phyloP scores from a whole-genome alignment of 2,888 invertebrate species.

The Seira musarum region DNA sequence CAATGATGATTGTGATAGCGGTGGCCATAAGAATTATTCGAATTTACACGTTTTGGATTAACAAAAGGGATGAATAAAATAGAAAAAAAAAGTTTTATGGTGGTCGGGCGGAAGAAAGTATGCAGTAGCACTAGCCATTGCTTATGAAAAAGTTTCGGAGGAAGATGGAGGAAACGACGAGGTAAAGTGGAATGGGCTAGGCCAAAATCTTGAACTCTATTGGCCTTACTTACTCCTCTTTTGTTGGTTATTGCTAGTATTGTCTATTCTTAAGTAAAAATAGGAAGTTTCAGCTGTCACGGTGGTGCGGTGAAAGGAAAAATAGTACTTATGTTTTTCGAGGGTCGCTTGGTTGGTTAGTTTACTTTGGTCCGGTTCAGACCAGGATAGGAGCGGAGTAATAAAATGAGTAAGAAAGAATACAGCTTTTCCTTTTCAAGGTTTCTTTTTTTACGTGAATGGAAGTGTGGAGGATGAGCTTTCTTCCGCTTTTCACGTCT shows the following conservation, averaged over 20 bases:
- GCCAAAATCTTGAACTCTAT: conserved; percentile 60
- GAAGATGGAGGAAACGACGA: conserved; percentile 23
- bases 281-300: conserved; percentile 20
- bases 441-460: neutral
- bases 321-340: neutral
- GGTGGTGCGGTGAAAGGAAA: neutral
- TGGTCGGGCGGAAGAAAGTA: too few relatives aligned
- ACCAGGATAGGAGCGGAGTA: too few relatives aligned
- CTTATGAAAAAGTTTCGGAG: neutral
- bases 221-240: conserved; percentile 37
- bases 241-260: conserved; percentile 47
- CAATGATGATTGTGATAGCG: neutral
- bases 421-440: conserved; percentile 19
- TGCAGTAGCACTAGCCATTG: too few relatives aligned
- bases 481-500: conserved; percentile 21
- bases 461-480: conserved; percentile 13
- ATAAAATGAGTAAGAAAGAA: neutral
- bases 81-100: neutral
- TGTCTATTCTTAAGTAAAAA: too few relatives aligned
- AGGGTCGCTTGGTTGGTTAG: neutral
- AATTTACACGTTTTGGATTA: neutral
- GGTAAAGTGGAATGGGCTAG: conserved; percentile 49
- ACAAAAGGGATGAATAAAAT: neutral
- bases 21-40: neutral
- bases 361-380: too few relatives aligned